phyloP scores from a whole-genome alignment of 2,888 invertebrate genomes.

The Phaedon cochleariae region DNA sequence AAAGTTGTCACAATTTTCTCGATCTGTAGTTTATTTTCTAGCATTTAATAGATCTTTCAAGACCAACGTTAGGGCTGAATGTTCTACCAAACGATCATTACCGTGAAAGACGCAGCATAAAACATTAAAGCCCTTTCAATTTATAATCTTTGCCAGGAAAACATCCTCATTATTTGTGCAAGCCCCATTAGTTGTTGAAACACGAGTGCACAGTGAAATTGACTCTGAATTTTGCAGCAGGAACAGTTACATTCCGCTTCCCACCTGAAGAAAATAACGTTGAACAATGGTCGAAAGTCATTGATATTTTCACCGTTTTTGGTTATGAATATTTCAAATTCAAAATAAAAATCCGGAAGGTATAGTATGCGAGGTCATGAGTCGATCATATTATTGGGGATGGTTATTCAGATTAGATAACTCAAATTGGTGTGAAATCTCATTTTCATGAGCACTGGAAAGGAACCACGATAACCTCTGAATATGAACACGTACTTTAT shows the following conservation, averaged over 20 bases:
- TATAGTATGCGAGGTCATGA: no score
- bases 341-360: no score
- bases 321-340: no score
- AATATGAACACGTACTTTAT: no score
- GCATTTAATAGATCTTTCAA: conserved; percentile 18
- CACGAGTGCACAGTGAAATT: conserved; percentile 20
- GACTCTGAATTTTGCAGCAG: conserved; percentile 9
- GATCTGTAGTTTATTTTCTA: background rate
- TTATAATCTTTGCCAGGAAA: conserved; percentile 23
- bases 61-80: conserved; percentile 17
- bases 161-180: conserved; percentile 33
- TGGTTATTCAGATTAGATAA: no score
- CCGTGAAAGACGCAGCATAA: conserved; percentile 8
- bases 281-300: background rate
- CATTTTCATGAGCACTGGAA: no score
- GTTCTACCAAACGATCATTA: conserved; percentile 26
- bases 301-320: no score
- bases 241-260: background rate
- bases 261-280: background rate
- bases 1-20: background rate
- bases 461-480: no score
- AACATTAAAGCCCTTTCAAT: conserved; percentile 25
- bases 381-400: no score
- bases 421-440: no score
- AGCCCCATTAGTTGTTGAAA: conserved; percentile 12